Evolutionary conservation across 2,113 vertebrate species (phyloP).

Genomic region (pig (Sus scrofa)): DNA sequence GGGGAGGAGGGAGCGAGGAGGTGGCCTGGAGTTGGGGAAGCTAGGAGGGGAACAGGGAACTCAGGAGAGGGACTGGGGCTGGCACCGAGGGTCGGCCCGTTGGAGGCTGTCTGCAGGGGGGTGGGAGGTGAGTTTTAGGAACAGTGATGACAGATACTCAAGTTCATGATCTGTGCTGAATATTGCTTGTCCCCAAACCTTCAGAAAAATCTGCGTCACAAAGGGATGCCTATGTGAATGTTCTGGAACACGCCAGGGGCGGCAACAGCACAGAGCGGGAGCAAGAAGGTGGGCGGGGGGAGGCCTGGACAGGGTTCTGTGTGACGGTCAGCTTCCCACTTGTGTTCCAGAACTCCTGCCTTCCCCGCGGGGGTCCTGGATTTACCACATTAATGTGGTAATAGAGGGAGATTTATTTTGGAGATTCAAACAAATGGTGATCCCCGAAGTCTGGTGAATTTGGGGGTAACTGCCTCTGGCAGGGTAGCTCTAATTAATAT

Average conservation of each 20-base stretch:
- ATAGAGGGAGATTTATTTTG: too few relatives aligned
- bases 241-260: neutral
- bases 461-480: neutral
- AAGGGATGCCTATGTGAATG: neutral
- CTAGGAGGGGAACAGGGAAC: neutral
- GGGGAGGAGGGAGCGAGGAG: neutral
- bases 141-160: neutral
- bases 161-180: neutral
- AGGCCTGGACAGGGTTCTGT: neutral
- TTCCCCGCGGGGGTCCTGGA: neutral
- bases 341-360: neutral
- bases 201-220: neutral
- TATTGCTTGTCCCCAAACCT: neutral
- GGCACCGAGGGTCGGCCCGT: neutral
- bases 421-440: too few relatives aligned
- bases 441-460: too few relatives aligned
- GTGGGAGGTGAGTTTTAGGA: neutral
- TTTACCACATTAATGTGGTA: too few relatives aligned
- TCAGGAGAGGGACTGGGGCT: neutral
- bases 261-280: neutral
- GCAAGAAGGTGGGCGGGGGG: neutral
- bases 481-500: neutral
- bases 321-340: neutral
- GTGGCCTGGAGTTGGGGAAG: neutral
- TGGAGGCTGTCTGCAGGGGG: neutral